phyloP scores from a whole-genome alignment of 37 sponge, comb jelly and placozoan genomes.

The Amphimedon queenslandica region DNA sequence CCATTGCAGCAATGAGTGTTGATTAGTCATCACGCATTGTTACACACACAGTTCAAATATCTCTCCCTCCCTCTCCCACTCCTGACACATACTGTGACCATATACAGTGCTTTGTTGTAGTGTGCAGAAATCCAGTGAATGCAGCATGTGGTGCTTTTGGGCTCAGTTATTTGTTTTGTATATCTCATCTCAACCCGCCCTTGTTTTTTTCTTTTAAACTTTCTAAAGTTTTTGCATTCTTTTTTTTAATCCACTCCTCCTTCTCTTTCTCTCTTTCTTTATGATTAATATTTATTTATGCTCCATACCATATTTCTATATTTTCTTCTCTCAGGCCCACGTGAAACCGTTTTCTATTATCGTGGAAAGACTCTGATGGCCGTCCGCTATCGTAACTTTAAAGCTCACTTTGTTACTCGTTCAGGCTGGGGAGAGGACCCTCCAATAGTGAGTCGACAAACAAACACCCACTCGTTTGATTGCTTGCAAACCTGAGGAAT shows the following conservation, averaged over 20 bases:
- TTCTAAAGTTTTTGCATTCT: not conserved
- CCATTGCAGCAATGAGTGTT: too few species aligned
- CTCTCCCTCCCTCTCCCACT: not conserved
- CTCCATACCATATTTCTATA: not conserved
- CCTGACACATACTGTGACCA: not conserved
- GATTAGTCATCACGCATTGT: too few species aligned
- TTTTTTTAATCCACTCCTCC: not conserved
- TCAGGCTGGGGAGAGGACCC: conserved; percentile 24
- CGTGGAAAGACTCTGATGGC: conserved; percentile 44
- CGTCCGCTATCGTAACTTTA: conserved; percentile 26
- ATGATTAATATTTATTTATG: not conserved
- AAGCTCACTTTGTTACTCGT: conserved; percentile 41
- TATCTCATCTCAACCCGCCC: not conserved
- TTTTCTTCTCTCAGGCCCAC: not conserved
- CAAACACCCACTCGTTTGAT: too few species aligned
- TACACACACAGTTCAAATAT: too few species aligned
- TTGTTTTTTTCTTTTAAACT: not conserved
- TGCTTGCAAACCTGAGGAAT: too few species aligned
- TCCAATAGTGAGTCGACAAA: conserved; percentile 33
- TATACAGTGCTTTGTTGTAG: too few species aligned
- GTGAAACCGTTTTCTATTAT: conserved; percentile 35
- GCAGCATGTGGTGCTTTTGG: too few species aligned
- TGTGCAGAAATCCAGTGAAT: too few species aligned
- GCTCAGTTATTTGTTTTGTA: too few species aligned
- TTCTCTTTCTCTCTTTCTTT: not conserved